These are phyloP conservation scores for Kryphioiulus occultus DNA, from an alignment of 2,888 invertebrate species.

Conservation along the genomic window DNA sequence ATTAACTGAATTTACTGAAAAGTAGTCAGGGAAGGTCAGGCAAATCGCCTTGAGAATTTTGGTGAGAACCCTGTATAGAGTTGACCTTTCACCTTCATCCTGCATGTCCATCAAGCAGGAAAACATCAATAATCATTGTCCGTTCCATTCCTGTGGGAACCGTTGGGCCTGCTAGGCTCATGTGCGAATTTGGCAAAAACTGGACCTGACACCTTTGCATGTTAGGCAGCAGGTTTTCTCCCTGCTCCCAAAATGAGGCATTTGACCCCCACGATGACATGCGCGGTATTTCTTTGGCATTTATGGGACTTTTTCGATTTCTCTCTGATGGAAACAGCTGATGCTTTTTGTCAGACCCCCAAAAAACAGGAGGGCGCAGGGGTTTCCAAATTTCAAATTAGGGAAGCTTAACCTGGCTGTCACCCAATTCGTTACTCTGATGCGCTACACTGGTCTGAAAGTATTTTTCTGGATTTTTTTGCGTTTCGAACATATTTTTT, in stretches of 20 bases:
- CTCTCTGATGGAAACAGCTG: background rate
- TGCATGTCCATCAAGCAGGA: no score
- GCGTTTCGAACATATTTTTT: no score
- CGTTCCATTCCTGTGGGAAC: background rate
- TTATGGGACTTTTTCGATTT: background rate
- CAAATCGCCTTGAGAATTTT: no score
- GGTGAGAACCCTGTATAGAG: no score
- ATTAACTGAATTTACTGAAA: no score
- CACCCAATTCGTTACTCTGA: background rate
- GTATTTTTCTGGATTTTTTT: no score
- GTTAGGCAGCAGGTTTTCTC: background rate
- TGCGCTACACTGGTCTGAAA: background rate
- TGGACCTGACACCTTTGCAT: slow-evolving; percentile 3
- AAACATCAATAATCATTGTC: no score
- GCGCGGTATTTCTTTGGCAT: background rate
- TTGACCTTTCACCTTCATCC: no score
- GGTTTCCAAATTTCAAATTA: background rate
- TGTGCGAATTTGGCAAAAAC: background rate
- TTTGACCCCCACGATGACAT: slow-evolving; percentile 15
- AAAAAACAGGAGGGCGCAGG: background rate
- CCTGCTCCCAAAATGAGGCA: background rate
- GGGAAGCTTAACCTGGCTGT: background rate
- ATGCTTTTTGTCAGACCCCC: background rate
- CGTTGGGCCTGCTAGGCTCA: background rate
- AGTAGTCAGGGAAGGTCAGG: no score